Evolutionary conservation across 2,113 vertebrate species (phyloP).

Genomic region (Rutilus rutilus): DNA sequence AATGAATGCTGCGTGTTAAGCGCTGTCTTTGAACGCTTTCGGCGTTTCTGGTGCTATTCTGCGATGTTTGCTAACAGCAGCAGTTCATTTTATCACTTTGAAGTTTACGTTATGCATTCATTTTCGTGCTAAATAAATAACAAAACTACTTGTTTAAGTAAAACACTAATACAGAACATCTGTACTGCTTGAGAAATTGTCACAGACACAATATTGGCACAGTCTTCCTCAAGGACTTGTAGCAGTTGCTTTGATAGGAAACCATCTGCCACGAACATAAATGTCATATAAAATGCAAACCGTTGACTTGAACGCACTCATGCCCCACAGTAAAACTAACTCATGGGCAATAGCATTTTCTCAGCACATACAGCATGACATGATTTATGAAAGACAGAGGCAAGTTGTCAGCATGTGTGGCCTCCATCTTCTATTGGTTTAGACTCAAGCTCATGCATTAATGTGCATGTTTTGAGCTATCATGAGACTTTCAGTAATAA

Average conservation of each 20-base stretch:
- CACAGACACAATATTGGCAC: not conserved
- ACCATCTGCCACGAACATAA: constrained; percentile 21
- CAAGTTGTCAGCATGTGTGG: constrained; percentile 2
- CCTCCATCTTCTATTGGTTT: constrained; percentile 4
- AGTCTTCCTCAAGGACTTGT: constrained; percentile 1
- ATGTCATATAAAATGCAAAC: constrained; percentile 21
- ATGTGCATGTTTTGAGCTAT: not conserved
- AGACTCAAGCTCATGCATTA: not conserved
- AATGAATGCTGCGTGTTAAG: not conserved
- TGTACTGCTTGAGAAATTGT: not conserved
- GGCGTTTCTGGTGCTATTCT: not conserved
- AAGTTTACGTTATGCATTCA: not conserved
- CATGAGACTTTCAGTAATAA: constrained; percentile 28
- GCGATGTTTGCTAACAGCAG: not conserved
- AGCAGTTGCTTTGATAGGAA: not conserved
- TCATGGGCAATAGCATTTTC: constrained; percentile 13
- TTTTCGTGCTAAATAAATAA: not conserved
- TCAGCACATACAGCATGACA: not conserved
- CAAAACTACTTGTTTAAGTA: not conserved
- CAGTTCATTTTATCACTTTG: not conserved
- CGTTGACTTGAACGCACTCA: not conserved
- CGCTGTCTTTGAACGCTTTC: not conserved
- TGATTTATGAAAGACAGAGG: constrained; percentile 20
- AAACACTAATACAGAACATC: not conserved
- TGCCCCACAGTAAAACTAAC: constrained; percentile 2